Evolutionary conservation across 2,113 vertebrate genomes (phyloP).

Genomic region (Calonectris borealis): DNA sequence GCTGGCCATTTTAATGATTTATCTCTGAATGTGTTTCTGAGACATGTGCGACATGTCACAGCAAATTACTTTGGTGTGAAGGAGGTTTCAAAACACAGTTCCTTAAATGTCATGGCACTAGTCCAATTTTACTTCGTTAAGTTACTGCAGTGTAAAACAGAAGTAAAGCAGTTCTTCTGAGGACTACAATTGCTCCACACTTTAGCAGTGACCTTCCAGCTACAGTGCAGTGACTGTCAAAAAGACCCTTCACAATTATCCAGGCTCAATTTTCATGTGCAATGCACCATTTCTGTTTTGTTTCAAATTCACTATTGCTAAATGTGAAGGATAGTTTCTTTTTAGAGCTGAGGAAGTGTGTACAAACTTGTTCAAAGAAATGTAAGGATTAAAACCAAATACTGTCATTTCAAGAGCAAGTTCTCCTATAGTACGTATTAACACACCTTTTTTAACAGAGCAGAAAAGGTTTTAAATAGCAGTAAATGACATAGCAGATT

Average conservation of each 20-base stretch:
- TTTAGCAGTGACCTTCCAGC: not conserved
- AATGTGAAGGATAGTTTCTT: not conserved
- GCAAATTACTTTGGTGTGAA: conserved; percentile 40
- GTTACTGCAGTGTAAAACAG: not conserved
- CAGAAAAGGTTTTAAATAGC: not conserved
- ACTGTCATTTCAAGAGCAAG: not conserved
- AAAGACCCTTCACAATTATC: not conserved
- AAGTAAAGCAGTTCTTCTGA: not conserved
- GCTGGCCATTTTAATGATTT: not conserved
- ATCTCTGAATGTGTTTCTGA: not conserved
- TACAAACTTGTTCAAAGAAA: not conserved
- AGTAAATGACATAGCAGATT: not conserved
- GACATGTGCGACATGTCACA: conserved; percentile 18
- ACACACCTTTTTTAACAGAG: not conserved
- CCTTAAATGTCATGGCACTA: not conserved
- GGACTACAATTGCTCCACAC: not conserved
- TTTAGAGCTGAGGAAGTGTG: not conserved
- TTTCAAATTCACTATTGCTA: not conserved
- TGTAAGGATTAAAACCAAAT: not conserved
- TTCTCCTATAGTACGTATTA: not conserved
- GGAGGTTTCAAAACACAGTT: conserved; percentile 20
- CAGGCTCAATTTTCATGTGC: not conserved
- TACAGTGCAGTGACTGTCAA: not conserved
- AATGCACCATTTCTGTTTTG: not conserved
- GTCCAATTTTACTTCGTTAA: conserved; percentile 22